Conservation (phyloP, 2,797 vertebrate genomes). For the Cygnus olor region DNA sequence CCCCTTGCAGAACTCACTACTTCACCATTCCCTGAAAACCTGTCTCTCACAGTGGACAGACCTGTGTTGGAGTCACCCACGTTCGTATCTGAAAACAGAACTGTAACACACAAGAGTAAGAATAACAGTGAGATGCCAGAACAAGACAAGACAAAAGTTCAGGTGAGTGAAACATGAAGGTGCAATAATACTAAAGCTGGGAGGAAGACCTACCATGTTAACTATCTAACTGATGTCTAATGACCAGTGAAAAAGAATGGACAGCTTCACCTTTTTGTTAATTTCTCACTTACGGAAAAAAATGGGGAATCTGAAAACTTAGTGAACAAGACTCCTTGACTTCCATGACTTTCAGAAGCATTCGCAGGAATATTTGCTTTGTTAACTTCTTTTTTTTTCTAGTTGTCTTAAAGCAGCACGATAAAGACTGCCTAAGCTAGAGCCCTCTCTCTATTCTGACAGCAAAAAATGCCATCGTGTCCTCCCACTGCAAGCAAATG, state of each 20-base stretch:
- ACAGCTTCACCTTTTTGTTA: neutral
- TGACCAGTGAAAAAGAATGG: neutral
- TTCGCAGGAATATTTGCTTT: neutral
- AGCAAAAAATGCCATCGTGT: conserved; percentile 14
- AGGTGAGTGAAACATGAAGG: conserved; percentile 23
- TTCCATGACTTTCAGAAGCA: neutral
- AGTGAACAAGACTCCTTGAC: neutral
- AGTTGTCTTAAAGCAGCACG: neutral
- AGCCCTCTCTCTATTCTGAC: neutral
- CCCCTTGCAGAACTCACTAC: neutral
- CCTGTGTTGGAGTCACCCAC: neutral
- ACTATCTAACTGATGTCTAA: neutral
- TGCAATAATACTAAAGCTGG: neutral
- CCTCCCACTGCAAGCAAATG: neutral
- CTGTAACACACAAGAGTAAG: neutral
- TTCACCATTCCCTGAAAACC: neutral
- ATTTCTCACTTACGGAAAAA: neutral
- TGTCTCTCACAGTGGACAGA: neutral
- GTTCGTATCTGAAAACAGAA: neutral
- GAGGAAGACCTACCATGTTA: neutral
- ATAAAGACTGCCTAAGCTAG: neutral
- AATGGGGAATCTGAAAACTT: neutral
- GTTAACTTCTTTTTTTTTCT: neutral
- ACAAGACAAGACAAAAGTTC: conserved; percentile 19
- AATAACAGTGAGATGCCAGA: neutral